Conservation (phyloP, 2,797 vertebrate genomes). For the Phylloscopus collybita region DNA sequence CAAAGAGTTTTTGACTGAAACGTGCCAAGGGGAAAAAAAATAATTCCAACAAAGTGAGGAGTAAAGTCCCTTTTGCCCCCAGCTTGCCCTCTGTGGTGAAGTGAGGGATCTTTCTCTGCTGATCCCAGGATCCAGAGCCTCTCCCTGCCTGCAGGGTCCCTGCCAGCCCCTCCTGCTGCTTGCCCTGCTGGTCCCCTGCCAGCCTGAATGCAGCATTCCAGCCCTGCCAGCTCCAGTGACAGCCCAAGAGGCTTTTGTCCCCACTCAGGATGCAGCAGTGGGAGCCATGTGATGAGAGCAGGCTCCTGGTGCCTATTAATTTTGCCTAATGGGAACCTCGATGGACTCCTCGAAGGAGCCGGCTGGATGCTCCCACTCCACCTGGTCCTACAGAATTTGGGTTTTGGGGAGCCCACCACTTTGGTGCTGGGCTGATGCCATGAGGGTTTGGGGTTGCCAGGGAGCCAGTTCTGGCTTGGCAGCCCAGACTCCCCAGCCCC, state of each 20-base stretch:
- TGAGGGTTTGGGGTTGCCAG: neutral
- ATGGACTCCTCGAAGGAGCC: neutral
- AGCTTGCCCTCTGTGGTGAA: neutral
- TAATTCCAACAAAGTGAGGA: neutral
- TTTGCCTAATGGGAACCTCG: neutral
- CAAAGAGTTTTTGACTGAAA: neutral
- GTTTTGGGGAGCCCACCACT: neutral
- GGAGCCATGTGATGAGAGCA: neutral
- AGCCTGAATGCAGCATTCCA: neutral
- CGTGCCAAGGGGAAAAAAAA: neutral
- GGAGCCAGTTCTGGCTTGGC: neutral
- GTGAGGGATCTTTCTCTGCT: neutral
- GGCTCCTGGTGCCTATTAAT: neutral
- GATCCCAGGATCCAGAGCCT: neutral
- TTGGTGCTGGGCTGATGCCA: neutral
- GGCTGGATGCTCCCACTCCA: rapidly evolving
- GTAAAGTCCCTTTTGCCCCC: neutral
- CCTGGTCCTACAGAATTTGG: rapidly evolving
- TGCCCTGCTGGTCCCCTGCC: neutral
- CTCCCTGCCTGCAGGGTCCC: neutral
- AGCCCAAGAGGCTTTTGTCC: neutral
- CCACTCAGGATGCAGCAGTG: neutral
- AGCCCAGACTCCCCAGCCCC: neutral
- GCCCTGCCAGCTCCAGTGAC: neutral
- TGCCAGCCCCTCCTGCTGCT: neutral